Base-by-base conservation (phyloP, 2,888 invertebrate species). In the Macaria notata region DNA sequence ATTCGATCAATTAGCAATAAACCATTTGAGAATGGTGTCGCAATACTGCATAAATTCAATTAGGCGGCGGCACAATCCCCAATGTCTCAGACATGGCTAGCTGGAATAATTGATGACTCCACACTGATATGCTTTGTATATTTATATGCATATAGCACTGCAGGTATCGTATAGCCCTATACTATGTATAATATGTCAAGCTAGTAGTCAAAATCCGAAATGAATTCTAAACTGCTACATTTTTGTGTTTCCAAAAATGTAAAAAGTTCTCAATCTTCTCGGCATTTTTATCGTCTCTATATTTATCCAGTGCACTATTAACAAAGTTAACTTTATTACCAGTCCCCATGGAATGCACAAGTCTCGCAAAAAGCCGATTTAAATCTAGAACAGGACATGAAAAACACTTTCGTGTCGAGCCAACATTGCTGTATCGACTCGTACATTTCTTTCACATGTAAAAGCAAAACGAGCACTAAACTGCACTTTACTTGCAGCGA, bases 11-110 rank as follows among this genome's bases (percentile, higher is more conserved):
- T 86, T 85, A 86, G 76, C 76, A 79, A 78, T 84, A 83, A 84
- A 84, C 77, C 75, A 80, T 81, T 83, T 81, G 75, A 45, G 70
- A 72, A 70, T 68, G 70, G 76, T 75, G 77, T 77, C 76, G 75
- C 75, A 77, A 77, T 80, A 76, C 80, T 79, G 82, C 84, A 86
- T 86, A 86, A 84, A 87, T 87, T 86, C 85, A 87, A 87, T 87
- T 84, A 86, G 78, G 75, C 65, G 72, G 68, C 71, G 66, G 65
- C 66, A 75, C 79, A 75, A 77, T 76, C 72, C 75, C 74, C 75
- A 73, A 66, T 72, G 75, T 75, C 75, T 75, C 66, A 77, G 74
- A 81, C 78, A 76, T 76, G 76, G 79, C 75, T 81, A 79, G 81
- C 79, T 83, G 75, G 84, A 86, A 84, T 83, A 84, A 84, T 82